Evolutionary conservation across 2,113 vertebrate species (phyloP), one percentile per base, ranked within the genome.

Genomic region (Axis porcinus): DNA sequence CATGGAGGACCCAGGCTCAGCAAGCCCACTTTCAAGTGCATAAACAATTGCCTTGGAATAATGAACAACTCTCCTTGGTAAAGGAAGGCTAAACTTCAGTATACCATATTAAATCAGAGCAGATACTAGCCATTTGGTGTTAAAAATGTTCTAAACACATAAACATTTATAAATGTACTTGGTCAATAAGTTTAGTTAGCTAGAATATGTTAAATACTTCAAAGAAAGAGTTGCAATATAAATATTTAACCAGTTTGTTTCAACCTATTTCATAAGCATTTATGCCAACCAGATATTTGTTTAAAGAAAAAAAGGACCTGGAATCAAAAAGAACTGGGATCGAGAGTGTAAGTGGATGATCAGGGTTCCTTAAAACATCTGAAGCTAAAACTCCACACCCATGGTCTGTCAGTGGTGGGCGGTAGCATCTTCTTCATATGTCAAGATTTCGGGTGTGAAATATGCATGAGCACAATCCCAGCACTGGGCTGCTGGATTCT

Each of bases 51-150:
- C 95, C 97, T 97, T 60, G 55, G 86, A 95, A 94, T 97, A 97
- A 97, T 97, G 94, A 98, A 97, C 96, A 95, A 96, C 97, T 98
- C 94, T 96, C 96, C 96, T 97, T 97, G 95, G 93, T 79, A 94
- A 97, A 91, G 60, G 76, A 93, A 83, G 94, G 86, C 93, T 91
- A 94, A 90, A 86, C 28, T 55, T 95, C 86, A 89, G 88, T 94
- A 88, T 91, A 95, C 76, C 91, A 12, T 89, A 89, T 93, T 97
- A 95, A 96, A 94, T 97, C 86, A 94, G 92, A 94, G 82, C 76
- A 94, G 74, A 86, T 96, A 92, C 90, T 94, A 91, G 96, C 60
- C 92, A 57, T 93, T 97, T 96, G 86, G 90, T 87, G 43, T 94
- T 87, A 84, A 85, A 93, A 96, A 91, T 74, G 27, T 92, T 92